These are phyloP conservation scores for Catostomus latipinnis DNA, from an alignment of 2,797 vertebrate genomes.

Conservation along the genomic window DNA sequence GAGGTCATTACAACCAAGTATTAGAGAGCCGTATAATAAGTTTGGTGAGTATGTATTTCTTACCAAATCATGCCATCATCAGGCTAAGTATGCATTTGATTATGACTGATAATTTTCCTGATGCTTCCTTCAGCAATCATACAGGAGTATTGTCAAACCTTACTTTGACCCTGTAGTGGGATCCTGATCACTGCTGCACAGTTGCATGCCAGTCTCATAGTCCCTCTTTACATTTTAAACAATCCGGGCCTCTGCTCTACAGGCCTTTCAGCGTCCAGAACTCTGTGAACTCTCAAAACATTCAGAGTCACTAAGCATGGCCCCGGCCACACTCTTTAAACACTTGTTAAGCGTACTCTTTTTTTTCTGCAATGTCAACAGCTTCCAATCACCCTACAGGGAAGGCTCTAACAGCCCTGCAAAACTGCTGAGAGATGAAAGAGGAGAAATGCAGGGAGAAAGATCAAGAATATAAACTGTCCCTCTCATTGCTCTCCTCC, in stretches of 20 bases:
- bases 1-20: too few species aligned
- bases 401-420: conserved; percentile 66
- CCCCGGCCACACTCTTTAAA: conserved; percentile 79
- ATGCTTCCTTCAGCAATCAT: background rate
- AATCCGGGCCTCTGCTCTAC: conserved; percentile 47
- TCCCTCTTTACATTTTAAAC: conserved; percentile 42
- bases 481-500: conserved; percentile 28
- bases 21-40: background rate
- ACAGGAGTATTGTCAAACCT: conserved; percentile 9
- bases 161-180: conserved; percentile 36
- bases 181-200: conserved; percentile 27
- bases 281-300: conserved; percentile 79
- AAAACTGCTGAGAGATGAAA: conserved; percentile 54
- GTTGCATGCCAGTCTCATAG: background rate
- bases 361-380: conserved; percentile 80
- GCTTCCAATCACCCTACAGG: conserved; percentile 75
- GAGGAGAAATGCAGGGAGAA: conserved; percentile 39
- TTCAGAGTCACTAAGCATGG: conserved; percentile 78
- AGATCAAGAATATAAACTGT: conserved; percentile 34
- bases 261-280: conserved; percentile 58
- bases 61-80: background rate
- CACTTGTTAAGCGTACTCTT: conserved; percentile 80
- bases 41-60: background rate
- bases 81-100: background rate
- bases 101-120: background rate